Percentiles rank a stretch among this genome's conserved stretches.
Evolutionary conservation across 2,888 invertebrate genomes (phyloP).

Genomic region (Mamestra brassicae): DNA sequence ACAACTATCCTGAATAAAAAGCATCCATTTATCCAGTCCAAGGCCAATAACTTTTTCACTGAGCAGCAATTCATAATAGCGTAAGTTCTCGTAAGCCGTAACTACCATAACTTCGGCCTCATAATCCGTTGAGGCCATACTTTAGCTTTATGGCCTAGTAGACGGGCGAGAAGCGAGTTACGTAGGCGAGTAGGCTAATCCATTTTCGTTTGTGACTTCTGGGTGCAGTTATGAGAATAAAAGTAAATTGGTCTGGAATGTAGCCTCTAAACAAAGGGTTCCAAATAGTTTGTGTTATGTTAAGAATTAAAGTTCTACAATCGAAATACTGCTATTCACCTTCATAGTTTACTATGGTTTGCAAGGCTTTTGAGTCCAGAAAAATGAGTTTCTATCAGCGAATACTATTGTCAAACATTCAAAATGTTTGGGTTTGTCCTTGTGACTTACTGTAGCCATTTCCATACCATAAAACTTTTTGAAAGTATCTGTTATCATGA

Average conservation of each 20-base stretch:
- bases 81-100: slow-evolving; percentile 56
- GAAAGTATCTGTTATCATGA: too few species aligned
- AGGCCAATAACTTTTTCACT: slow-evolving; percentile 58
- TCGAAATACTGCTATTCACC: background rate
- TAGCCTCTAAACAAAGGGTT: background rate
- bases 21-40: slow-evolving; percentile 8
- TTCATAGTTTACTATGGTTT: background rate
- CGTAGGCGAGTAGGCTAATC: slow-evolving; percentile 49
- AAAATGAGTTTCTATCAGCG: too few species aligned
- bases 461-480: too few species aligned
- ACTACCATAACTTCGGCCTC: slow-evolving; percentile 65
- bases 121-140: slow-evolving; percentile 63
- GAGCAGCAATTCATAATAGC: slow-evolving; percentile 56
- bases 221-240: slow-evolving; percentile 21
- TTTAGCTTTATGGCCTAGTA: slow-evolving; percentile 57
- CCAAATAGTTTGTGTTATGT: background rate
- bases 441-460: too few species aligned
- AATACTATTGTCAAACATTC: too few species aligned
- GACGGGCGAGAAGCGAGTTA: slow-evolving; percentile 40
- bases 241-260: background rate
- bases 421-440: too few species aligned
- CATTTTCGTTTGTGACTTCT: slow-evolving; percentile 51
- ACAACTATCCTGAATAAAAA: background rate
- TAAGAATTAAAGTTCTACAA: background rate
- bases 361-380: too few species aligned